phyloP scores from a whole-genome alignment of 2,113 vertebrate species.

The Panurus biarmicus region DNA sequence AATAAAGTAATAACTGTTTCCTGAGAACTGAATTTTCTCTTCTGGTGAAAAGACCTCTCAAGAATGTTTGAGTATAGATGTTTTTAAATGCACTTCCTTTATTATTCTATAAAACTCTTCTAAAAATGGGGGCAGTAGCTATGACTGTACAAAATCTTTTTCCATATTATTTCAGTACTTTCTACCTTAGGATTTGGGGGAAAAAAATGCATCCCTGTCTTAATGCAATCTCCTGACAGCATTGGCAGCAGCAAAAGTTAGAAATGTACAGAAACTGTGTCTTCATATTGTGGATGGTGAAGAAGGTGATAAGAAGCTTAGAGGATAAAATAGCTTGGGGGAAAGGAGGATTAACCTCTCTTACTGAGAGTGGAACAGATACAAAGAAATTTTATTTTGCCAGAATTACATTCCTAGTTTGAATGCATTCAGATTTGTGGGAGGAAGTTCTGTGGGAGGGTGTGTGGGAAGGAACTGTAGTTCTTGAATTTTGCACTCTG shows the following conservation, averaged over 20 bases:
- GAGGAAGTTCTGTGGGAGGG: neutral
- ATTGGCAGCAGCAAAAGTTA: neutral
- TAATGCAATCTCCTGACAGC: neutral
- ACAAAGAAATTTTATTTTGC: constrained; percentile 17
- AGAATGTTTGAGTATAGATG: neutral
- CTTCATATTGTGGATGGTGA: neutral
- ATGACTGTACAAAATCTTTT: neutral
- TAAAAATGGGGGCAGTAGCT: neutral
- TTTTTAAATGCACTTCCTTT: neutral
- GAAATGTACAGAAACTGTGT: neutral
- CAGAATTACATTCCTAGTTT: neutral
- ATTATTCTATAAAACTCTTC: neutral
- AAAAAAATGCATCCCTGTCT: neutral
- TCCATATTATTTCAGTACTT: neutral
- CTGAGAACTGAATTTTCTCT: neutral
- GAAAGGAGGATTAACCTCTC: constrained; percentile 33
- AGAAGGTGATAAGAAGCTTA: constrained; percentile 52
- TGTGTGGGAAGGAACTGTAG: neutral
- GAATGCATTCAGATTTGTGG: neutral
- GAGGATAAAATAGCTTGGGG: constrained; percentile 15
- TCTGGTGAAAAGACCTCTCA: neutral
- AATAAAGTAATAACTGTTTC: neutral
- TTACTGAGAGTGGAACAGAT: neutral
- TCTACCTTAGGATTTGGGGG: neutral
- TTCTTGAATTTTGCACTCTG: neutral